These are phyloP conservation scores for Parus major DNA, from an alignment of 2,113 vertebrate species.

Conservation along the genomic window DNA sequence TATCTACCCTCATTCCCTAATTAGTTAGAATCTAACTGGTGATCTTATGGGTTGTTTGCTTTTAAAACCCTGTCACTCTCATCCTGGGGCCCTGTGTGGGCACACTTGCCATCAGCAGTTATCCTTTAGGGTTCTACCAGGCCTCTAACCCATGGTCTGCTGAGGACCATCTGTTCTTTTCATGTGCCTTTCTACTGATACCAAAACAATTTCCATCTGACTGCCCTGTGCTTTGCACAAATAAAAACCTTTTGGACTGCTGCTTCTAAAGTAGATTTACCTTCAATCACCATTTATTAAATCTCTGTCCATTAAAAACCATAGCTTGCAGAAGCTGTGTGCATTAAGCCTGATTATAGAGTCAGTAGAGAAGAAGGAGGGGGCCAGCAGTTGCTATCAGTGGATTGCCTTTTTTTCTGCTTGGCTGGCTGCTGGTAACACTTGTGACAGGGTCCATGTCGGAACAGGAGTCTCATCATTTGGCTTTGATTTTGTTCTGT, in stretches of 20 bases:
- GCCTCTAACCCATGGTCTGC: constrained; percentile 15
- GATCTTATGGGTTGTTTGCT: neutral
- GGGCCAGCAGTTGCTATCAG: constrained; percentile 68
- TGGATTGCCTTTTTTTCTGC: constrained; percentile 77
- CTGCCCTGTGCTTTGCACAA: constrained; percentile 64
- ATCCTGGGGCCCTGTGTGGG: neutral
- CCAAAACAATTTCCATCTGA: constrained; percentile 66
- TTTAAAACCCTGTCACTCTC: neutral
- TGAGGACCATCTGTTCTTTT: constrained; percentile 49
- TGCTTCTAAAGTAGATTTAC: constrained; percentile 93
- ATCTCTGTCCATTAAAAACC: constrained; percentile 92
- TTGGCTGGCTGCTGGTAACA: constrained; percentile 58
- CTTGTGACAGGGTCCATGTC: neutral
- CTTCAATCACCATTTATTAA: constrained; percentile 99
- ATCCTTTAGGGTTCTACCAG: constrained; percentile 11
- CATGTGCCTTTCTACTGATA: constrained; percentile 40
- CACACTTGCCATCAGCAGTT: neutral
- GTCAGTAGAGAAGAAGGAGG: constrained; percentile 70
- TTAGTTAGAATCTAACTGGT: neutral
- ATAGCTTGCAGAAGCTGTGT: constrained; percentile 81
- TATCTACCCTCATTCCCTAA: neutral
- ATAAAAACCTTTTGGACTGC: constrained; percentile 79
- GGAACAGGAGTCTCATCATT: constrained; percentile 12
- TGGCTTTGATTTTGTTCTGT: neutral
- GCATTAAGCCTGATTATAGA: constrained; percentile 96